These are phyloP conservation scores for Pomacea canaliculata DNA, from an alignment of 2,888 invertebrate species.

Conservation along the genomic window DNA sequence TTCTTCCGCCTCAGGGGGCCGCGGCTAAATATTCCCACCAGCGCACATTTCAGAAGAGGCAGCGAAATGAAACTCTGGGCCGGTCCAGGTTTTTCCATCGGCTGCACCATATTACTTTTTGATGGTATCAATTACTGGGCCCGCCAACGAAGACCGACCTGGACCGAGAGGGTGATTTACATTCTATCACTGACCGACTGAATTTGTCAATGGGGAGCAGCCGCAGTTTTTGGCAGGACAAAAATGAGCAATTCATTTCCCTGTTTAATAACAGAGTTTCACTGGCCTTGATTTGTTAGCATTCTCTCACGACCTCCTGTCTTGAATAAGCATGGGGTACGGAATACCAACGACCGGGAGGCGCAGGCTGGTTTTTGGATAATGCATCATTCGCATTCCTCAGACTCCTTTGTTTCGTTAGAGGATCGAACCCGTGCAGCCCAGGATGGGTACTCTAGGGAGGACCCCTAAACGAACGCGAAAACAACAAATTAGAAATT, in stretches of 20 bases:
- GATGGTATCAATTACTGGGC: slow-evolving; percentile 30
- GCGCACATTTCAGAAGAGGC: too few relatives aligned
- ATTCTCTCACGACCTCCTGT: slow-evolving; percentile 12
- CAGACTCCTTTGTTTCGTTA: slow-evolving; percentile 22
- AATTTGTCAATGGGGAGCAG: slow-evolving; percentile 19
- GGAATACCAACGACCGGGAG: slow-evolving; percentile 29
- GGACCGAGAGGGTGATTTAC: slow-evolving; percentile 25
- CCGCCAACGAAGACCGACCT: neutral
- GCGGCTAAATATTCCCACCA: slow-evolving; percentile 25
- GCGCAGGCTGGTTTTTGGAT: slow-evolving; percentile 5
- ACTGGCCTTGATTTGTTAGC: slow-evolving; percentile 13
- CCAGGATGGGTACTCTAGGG: slow-evolving; percentile 20
- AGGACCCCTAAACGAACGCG: slow-evolving; percentile 21
- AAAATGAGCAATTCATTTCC: slow-evolving; percentile 38
- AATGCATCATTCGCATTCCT: slow-evolving; percentile 30
- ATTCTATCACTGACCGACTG: slow-evolving; percentile 23
- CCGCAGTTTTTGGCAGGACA: slow-evolving; percentile 10
- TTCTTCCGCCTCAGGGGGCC: slow-evolving; percentile 13
- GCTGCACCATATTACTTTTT: slow-evolving; percentile 30
- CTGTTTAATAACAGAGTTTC: slow-evolving; percentile 26
- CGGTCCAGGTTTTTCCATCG: neutral
- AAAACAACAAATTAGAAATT: slow-evolving; percentile 30
- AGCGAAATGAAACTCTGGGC: slow-evolving; percentile 29
- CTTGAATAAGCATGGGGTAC: slow-evolving; percentile 28
- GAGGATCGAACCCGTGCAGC: slow-evolving; percentile 7